These are phyloP conservation scores for Anthoptus insignis DNA, from an alignment of 2,888 invertebrate species.

Conservation along the genomic window DNA sequence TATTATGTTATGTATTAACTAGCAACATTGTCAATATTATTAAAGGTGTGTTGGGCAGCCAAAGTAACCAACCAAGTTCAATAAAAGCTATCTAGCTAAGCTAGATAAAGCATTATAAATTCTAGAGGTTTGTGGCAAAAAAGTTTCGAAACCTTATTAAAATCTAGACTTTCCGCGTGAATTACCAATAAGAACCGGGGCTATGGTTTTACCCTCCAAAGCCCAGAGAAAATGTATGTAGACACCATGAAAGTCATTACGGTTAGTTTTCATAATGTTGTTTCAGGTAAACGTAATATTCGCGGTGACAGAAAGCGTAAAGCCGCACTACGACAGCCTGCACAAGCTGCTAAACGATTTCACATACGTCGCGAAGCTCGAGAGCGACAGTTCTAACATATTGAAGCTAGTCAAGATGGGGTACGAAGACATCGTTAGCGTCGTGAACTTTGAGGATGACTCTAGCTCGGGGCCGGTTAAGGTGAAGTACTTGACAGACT, in stretches of 20 bases:
- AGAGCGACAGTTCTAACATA: conserved; percentile 95
- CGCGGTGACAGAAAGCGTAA: conserved; percentile 92
- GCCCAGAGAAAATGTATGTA: no score
- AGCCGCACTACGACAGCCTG: conserved; percentile 90
- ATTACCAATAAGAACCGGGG: no score
- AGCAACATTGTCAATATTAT: no score
- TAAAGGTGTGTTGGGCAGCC: no score
- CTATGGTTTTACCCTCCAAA: no score
- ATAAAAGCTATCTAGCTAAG: no score
- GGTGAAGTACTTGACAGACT: conserved; percentile 91
- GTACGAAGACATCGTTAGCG: conserved; percentile 91
- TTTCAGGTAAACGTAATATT: conserved; percentile 94
- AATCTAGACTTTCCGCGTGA: no score
- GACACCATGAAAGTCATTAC: conserved; percentile 22
- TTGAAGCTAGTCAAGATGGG: conserved; percentile 93
- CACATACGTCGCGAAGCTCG: conserved; percentile 92
- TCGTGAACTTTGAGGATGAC: conserved; percentile 87
- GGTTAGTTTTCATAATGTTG: conserved; percentile 16
- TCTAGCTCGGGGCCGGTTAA: conserved; percentile 88
- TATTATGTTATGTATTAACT: no score
- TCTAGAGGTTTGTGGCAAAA: no score
- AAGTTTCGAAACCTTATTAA: no score
- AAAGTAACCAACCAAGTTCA: no score
- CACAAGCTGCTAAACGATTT: conserved; percentile 90
- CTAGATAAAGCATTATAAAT: no score